Percentiles rank a stretch among this genome's conserved stretches.
These are phyloP conservation scores for Xiphophorus birchmanni DNA, from an alignment of 2,797 vertebrate species.

Conservation along the genomic window DNA sequence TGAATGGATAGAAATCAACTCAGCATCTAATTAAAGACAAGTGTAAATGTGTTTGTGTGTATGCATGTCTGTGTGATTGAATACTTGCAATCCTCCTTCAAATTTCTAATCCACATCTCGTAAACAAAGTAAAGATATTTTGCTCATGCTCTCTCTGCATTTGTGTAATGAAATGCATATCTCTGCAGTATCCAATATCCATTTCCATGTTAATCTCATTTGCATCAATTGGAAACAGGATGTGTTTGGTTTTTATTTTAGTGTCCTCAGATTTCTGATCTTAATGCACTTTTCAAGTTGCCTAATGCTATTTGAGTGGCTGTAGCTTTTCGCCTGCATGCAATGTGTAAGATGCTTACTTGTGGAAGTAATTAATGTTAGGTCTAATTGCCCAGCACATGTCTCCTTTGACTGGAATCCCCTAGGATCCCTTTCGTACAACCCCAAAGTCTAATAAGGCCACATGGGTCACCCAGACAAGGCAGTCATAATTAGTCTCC, in stretches of 20 bases:
- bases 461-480: conserved; percentile 72
- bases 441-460: conserved; percentile 79
- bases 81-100: conserved; percentile 18
- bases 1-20: neutral
- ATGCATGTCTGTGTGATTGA: neutral
- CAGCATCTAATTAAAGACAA: neutral
- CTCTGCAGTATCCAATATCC: conserved; percentile 26
- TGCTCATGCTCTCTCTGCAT: conserved; percentile 51
- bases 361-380: conserved; percentile 81
- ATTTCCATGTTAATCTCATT: conserved; percentile 5
- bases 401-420: conserved; percentile 63
- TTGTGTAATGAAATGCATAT: conserved; percentile 48
- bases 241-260: conserved; percentile 9
- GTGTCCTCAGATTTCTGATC: neutral
- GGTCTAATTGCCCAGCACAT: conserved; percentile 77
- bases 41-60: conserved; percentile 32
- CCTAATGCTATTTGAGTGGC: conserved; percentile 15
- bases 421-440: conserved; percentile 57
- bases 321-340: conserved; percentile 54
- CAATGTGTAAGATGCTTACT: conserved; percentile 52
- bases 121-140: conserved; percentile 63
- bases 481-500: conserved; percentile 70
- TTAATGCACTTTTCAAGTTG: neutral
- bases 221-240: conserved; percentile 9
- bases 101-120: conserved; percentile 63